A percentile compares a stretch with the other conserved stretches of the same genome.
Conservation (phyloP, 2,888 invertebrate species). For the Lycocerus yunnanus region DNA sequence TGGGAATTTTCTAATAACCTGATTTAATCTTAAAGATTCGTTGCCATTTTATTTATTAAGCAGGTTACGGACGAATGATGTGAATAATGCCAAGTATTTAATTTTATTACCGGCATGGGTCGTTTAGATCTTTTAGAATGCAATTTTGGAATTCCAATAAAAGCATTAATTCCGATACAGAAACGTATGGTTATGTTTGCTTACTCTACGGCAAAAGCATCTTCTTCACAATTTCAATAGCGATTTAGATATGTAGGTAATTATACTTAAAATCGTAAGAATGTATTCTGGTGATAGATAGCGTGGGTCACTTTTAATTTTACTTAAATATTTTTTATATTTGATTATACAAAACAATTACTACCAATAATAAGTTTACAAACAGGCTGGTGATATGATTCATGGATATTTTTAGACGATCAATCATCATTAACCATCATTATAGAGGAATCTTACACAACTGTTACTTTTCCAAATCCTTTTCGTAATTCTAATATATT, state of each 20-base stretch:
- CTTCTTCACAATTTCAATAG: neutral
- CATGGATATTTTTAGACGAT: slow-evolving; percentile 4
- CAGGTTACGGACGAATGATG: slow-evolving; percentile 29
- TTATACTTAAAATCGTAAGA: too few relatives aligned
- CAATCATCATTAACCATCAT: slow-evolving; percentile 3
- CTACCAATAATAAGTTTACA: slow-evolving; percentile 1
- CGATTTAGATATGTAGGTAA: neutral
- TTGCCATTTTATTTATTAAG: slow-evolving; percentile 30
- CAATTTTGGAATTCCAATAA: neutral
- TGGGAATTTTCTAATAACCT: slow-evolving; percentile 38
- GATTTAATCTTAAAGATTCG: slow-evolving; percentile 35
- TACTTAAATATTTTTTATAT: neutral
- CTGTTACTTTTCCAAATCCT: neutral
- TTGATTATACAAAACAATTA: neutral
- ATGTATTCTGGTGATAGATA: neutral
- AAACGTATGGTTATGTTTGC: neutral
- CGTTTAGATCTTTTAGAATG: neutral
- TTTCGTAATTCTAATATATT: neutral
- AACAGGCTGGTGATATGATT: slow-evolving; percentile 4
- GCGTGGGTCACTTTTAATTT: neutral
- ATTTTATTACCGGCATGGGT: slow-evolving; percentile 20
- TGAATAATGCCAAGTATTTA: slow-evolving; percentile 35
- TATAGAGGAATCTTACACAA: neutral
- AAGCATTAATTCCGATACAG: neutral
- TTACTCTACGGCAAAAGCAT: neutral